phyloP scores from a whole-genome alignment of 2,113 vertebrate species.

The Alligator sinensis region DNA sequence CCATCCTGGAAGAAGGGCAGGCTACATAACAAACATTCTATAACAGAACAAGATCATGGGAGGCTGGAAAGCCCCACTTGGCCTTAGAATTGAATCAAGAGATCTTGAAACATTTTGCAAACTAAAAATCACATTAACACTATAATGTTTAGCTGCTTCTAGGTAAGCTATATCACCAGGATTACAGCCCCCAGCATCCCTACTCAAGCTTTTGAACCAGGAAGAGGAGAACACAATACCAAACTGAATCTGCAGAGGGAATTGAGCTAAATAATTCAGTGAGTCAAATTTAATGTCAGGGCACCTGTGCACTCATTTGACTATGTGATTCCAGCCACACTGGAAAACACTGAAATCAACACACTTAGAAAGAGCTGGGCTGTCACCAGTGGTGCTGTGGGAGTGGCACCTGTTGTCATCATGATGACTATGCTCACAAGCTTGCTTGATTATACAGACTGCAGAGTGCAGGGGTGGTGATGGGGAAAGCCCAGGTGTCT shows the following conservation, averaged over 20 bases:
- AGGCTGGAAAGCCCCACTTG: background rate
- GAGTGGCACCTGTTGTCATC: conserved; percentile 12
- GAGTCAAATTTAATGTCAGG: background rate
- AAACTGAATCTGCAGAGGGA: background rate
- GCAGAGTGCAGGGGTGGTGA: conserved; percentile 18
- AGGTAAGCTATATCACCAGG: background rate
- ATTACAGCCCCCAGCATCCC: background rate
- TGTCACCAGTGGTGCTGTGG: background rate
- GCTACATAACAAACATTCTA: background rate
- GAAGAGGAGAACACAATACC: conserved; percentile 14
- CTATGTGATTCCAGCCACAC: background rate
- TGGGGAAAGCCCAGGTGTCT: background rate
- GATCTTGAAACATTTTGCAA: background rate
- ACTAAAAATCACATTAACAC: background rate
- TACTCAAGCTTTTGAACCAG: background rate
- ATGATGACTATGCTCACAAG: background rate
- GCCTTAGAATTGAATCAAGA: background rate
- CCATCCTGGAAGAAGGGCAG: background rate
- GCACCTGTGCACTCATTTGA: background rate
- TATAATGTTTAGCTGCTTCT: background rate
- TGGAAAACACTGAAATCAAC: background rate
- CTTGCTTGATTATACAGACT: conserved; percentile 2
- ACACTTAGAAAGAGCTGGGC: background rate
- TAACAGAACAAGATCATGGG: background rate
- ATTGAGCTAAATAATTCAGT: background rate